Percentiles rank a stretch among this genome's conserved stretches.
Conservation (phyloP, 2,113 vertebrate species). For the Gopherus evgoodei region DNA sequence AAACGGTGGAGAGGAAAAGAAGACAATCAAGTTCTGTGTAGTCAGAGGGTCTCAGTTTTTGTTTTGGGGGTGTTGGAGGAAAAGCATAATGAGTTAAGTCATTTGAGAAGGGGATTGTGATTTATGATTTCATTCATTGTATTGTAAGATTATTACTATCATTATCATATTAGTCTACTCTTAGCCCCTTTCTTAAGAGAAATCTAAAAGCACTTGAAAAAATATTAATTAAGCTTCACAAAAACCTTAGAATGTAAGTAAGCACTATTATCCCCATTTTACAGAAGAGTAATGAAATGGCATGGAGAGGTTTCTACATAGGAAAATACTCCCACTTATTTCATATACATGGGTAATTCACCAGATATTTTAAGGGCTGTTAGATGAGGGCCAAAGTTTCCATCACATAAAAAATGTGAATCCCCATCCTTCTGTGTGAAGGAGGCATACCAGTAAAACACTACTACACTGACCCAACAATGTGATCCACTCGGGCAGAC, state of each 20-base stretch:
- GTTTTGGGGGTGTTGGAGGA: background rate
- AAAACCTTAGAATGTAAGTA: background rate
- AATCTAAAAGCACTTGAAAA: background rate
- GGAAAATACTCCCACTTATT: background rate
- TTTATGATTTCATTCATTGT: background rate
- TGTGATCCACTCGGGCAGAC: background rate
- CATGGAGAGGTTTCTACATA: background rate
- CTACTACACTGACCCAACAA: background rate
- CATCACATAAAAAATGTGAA: background rate
- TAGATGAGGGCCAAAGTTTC: background rate
- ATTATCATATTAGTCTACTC: background rate
- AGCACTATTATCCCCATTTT: background rate
- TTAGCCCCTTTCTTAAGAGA: background rate
- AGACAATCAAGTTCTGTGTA: background rate
- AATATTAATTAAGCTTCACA: background rate
- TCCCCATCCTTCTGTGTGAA: background rate
- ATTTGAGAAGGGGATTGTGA: background rate
- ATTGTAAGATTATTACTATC: background rate
- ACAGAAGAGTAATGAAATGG: fast-evolving
- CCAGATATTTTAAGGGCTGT: background rate
- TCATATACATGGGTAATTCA: background rate
- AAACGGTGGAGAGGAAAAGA: background rate
- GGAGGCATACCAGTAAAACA: background rate
- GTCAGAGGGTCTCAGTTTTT: background rate
- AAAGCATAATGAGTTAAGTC: background rate